Conservation (phyloP, 2,113 vertebrate species). For the Chaetodon auriga region DNA sequence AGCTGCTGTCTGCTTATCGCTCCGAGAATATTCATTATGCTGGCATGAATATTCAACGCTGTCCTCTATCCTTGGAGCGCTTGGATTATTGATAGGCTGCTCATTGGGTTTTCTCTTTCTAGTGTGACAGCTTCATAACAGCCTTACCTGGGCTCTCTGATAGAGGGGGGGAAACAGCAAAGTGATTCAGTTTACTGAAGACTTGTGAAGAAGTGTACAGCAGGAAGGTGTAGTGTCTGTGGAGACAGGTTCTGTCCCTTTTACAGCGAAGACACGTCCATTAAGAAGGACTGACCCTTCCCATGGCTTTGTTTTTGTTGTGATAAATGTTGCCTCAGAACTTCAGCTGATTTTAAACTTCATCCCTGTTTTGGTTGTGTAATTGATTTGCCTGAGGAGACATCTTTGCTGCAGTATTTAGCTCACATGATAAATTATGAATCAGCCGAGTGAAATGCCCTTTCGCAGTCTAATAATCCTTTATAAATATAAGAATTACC, state of each 20-base stretch:
- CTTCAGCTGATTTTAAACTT: neutral
- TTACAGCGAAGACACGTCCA: neutral
- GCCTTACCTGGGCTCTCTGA: constrained; percentile 24
- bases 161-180: neutral
- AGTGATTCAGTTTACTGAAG: neutral
- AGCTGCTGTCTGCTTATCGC: constrained; percentile 54
- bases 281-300: neutral
- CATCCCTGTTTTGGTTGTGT: constrained; percentile 4
- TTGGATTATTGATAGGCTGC: constrained; percentile 60
- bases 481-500: constrained; percentile 35
- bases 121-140: constrained; percentile 50
- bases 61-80: constrained; percentile 26
- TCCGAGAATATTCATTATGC: constrained; percentile 59
- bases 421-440: constrained; percentile 44
- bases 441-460: constrained; percentile 20
- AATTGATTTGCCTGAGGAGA: constrained; percentile 8
- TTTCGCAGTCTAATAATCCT: constrained; percentile 18
- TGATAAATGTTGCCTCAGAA: neutral
- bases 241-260: neutral
- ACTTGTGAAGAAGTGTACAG: neutral
- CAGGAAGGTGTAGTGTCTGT: neutral
- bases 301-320: neutral
- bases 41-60: constrained; percentile 59
- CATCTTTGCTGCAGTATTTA: constrained; percentile 21
- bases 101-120: constrained; percentile 53